Percentiles rank a stretch among this genome's conserved stretches.
phyloP scores from a whole-genome alignment of 2,888 invertebrate genomes.

The Philopedon plagiatum region DNA sequence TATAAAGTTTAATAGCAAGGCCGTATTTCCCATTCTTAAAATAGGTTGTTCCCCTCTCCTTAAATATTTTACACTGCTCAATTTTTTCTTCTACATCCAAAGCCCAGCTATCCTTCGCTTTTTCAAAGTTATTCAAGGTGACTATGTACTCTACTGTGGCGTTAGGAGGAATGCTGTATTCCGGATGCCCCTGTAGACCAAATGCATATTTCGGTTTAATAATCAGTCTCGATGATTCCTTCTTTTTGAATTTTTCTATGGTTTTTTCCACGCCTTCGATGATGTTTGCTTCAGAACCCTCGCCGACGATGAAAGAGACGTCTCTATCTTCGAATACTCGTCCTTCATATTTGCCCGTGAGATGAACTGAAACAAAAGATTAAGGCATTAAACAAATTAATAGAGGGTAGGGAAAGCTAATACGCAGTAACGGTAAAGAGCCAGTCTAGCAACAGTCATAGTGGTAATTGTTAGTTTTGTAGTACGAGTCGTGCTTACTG shows the following conservation, averaged over 20 bases:
- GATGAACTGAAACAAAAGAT: slow-evolving; percentile 75
- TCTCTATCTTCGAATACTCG: slow-evolving; percentile 85
- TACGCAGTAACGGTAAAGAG: too few species aligned
- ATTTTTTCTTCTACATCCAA: slow-evolving; percentile 85
- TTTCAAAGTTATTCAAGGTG: slow-evolving; percentile 87
- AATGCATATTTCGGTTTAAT: slow-evolving; percentile 87
- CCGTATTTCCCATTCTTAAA: slow-evolving; percentile 85
- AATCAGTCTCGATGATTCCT: slow-evolving; percentile 82
- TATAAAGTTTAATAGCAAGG: slow-evolving; percentile 90
- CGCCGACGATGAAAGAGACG: slow-evolving; percentile 87
- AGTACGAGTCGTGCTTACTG: too few species aligned
- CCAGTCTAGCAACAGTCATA: too few species aligned
- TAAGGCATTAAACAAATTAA: too few species aligned
- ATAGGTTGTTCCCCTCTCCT: slow-evolving; percentile 92
- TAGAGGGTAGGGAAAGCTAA: too few species aligned
- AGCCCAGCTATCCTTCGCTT: slow-evolving; percentile 86
- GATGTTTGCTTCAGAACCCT: slow-evolving; percentile 83
- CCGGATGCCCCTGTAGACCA: slow-evolving; percentile 72
- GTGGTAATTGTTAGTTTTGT: too few species aligned
- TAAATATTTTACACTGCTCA: slow-evolving; percentile 84
- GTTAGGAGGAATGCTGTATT: slow-evolving; percentile 84
- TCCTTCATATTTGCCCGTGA: slow-evolving; percentile 78
- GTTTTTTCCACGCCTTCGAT: slow-evolving; percentile 88
- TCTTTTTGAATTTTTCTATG: slow-evolving; percentile 83
- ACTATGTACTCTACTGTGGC: slow-evolving; percentile 86